phyloP scores from a whole-genome alignment of 2,797 vertebrate species.

The Tokudaia tokunoshimensis region DNA sequence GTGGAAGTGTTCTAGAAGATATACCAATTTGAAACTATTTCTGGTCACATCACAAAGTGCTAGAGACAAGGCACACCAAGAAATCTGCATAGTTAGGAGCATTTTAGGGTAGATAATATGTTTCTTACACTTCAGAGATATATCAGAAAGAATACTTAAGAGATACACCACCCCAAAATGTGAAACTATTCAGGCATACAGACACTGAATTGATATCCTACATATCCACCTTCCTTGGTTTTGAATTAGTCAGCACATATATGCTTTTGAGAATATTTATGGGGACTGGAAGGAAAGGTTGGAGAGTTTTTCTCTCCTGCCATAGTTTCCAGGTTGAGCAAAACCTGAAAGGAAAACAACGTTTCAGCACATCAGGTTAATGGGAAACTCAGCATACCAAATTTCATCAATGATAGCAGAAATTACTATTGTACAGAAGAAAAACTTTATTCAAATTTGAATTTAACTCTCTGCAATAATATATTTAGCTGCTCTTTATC shows the following conservation, averaged over 20 bases:
- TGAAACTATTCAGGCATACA: not conserved
- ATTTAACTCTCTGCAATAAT: not conserved
- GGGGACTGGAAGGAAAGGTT: not conserved
- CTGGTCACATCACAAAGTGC: not conserved
- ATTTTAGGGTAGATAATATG: not conserved
- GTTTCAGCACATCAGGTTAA: not conserved
- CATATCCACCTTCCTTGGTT: not conserved
- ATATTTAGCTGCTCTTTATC: not conserved
- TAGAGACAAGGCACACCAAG: not conserved
- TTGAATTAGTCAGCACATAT: not conserved
- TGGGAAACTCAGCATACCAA: not conserved
- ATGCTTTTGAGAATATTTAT: not conserved
- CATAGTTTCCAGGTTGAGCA: not conserved
- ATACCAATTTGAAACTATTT: not conserved
- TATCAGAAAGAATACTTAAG: not conserved
- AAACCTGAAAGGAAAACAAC: not conserved
- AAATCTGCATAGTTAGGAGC: not conserved
- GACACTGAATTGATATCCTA: fast-evolving
- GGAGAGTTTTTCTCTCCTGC: fast-evolving
- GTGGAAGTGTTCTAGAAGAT: not conserved
- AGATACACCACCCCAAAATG: not conserved
- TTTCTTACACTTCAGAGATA: not conserved
- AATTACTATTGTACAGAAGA: not conserved
- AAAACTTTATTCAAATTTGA: conserved; percentile 3
- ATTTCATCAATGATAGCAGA: not conserved